Conservation (phyloP, 2,888 invertebrate genomes). For the Troides aeacus region DNA sequence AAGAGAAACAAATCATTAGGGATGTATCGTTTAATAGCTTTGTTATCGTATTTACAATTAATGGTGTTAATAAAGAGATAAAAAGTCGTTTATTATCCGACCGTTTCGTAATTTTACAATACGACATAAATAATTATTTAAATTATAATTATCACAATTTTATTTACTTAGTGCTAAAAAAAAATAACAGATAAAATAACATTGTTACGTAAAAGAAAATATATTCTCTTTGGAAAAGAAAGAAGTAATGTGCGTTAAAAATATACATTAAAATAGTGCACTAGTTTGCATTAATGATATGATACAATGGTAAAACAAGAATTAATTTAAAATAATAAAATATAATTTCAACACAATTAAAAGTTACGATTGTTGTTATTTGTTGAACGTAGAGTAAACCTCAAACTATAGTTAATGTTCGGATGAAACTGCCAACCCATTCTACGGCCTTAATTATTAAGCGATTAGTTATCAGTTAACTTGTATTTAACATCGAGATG, state of each 20-base stretch:
- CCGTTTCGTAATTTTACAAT: constrained; percentile 5
- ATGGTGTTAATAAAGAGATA: constrained; percentile 22
- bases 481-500: constrained; percentile 11
- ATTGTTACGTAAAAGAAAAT: background rate
- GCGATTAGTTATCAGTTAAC: constrained; percentile 12
- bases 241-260: no score
- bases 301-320: background rate
- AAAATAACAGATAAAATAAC: constrained; percentile 4
- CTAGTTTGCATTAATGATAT: no score
- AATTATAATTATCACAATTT: constrained; percentile 27
- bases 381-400: background rate
- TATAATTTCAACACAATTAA: background rate
- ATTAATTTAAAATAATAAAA: background rate
- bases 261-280: no score
- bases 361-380: constrained; percentile 12
- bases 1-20: background rate
- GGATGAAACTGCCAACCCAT: no score
- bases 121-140: constrained; percentile 10
- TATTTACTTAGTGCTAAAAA: constrained; percentile 12
- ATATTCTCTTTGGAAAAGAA: no score
- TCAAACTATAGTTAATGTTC: no score
- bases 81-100: constrained; percentile 17
- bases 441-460: background rate
- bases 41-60: constrained; percentile 20
- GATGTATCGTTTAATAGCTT: constrained; percentile 22